Evolutionary conservation across 2,797 vertebrate species (phyloP).

Genomic region (Trichosurus vulpecula): DNA sequence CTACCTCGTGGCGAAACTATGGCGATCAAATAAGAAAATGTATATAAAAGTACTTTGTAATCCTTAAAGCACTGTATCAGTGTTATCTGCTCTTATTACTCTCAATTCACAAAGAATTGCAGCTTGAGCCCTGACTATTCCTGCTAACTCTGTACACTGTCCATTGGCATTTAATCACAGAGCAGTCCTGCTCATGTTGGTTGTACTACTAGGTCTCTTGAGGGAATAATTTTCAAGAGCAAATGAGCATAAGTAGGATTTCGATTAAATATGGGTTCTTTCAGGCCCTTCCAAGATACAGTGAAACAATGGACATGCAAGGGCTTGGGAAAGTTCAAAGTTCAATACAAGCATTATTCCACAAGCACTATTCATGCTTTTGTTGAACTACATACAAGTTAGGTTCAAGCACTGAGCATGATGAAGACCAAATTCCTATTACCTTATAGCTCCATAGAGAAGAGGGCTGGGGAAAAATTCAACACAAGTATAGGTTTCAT

Average conservation of each 20-base stretch:
- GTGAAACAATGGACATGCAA: slow-evolving; percentile 5
- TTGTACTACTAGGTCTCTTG: slow-evolving; percentile 22
- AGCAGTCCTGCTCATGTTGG: slow-evolving; percentile 15
- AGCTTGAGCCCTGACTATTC: slow-evolving; percentile 20
- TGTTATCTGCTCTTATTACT: not conserved
- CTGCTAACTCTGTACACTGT: slow-evolving; percentile 23
- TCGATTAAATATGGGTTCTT: slow-evolving; percentile 42
- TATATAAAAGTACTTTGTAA: not conserved
- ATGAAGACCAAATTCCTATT: slow-evolving; percentile 59
- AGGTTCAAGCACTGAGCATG: slow-evolving; percentile 52
- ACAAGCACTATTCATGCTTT: slow-evolving; percentile 27
- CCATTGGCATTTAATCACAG: slow-evolving; percentile 15
- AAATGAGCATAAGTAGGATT: slow-evolving; percentile 57
- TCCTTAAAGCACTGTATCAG: not conserved
- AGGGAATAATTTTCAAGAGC: slow-evolving; percentile 43
- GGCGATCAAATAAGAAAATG: not conserved
- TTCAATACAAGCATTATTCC: slow-evolving; percentile 39
- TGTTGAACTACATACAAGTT: slow-evolving; percentile 36
- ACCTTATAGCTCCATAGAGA: slow-evolving; percentile 56
- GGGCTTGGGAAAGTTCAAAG: slow-evolving; percentile 51
- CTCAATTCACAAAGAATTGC: slow-evolving; percentile 20
- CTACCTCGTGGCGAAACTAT: not conserved
- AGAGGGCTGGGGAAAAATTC: slow-evolving; percentile 49
- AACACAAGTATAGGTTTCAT: slow-evolving; percentile 14
- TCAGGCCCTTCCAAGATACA: not conserved